Evolutionary conservation across 2,888 invertebrate genomes (phyloP), one percentile per base, ranked within the genome.

Genomic region (Scaptomyza polygonia): DNA sequence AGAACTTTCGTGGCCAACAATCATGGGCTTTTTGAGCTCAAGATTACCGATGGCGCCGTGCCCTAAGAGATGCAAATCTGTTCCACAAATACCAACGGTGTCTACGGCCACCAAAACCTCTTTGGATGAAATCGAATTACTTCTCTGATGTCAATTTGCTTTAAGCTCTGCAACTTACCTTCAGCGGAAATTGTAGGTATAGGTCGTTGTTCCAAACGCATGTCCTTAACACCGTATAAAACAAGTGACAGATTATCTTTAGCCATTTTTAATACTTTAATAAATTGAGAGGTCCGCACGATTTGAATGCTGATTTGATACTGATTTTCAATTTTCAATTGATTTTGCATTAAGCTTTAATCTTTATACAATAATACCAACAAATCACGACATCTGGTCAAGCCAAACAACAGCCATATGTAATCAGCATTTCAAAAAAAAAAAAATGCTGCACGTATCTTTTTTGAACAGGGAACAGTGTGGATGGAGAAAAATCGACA

Each of bases 41-140:
- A 98, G 98, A 89, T 96, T 94, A 0, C 97, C 98, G 89, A 98
- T 98, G 18, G 94, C 91, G 8, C 98, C 99, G 71, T 95, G 92
- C 32, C 94, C 94, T 92, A 97, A 94, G 92, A 98, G 99, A 92
- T 98, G 98, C 5, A 99, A 97, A 92, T 99, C 99, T 0, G 96
- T 96, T 0, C 99, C 99, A 91, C 99, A 99, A 86, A 99, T 99
- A n/a, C 99, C 99, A 45, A 99, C 97, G 74, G 95, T 95, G 89
- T 95, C 96, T 96, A 98, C 98, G 77, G 94, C 94, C 16, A 98
- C 90, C 5, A 97, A 94, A 5, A 91, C 91, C 66, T 91, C 91
- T 91, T 40, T 40, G n/a, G 5, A 54, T 9, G n/a, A 14, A 14
- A 16, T 39, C 3, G 8, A 39, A 14, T 14, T 36, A 14, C 4